Evolutionary conservation across 2,888 invertebrate species (phyloP), one percentile per base, ranked within the genome.

Genomic region (Pediacus dermestoides): DNA sequence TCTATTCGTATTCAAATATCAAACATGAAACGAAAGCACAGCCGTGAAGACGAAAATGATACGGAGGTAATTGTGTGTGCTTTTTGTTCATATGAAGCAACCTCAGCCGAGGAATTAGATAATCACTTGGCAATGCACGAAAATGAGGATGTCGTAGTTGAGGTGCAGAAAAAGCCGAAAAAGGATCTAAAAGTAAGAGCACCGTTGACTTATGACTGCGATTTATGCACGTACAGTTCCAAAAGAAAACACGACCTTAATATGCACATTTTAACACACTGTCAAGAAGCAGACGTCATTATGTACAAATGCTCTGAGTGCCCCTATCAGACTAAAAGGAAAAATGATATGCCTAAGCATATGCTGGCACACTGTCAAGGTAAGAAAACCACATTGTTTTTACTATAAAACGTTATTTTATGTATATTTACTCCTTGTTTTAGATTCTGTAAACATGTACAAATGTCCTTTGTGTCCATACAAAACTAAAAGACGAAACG

Each of bases 281-380:
- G 23, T 41, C 18, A 22, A 44, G 43, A 38, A 6, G 31, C 36
- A 10, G n/a, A n/a, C n/a, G n/a, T n/a, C n/a, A n/a, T n/a, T n/a
- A 40, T 48, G 37, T 54, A 47, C 30, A 39, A 45, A 22, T 57
- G 57, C 37, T 44, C 47, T 1, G 42, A 51, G 12, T 57, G 57
- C 30, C 36, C 45, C 1, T 57, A 57, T 41, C 39, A 50, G 33
- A 57, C 57, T 3, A 57, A 55, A 39, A 43, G 55, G 28, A 56
- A 56, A 27, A 52, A 53, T 31, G 55, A 56, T 33, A 42, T 57
- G 42, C 48, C 52, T 1, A 56, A 56, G 11, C 57, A 57, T 32
- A 46, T 55, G 48, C 23, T 57, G 28, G 49, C 50, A 13, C 57
- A 57, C 30, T 46, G 44, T 16, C 43, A 32, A n/a, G 37, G n/a